These are phyloP conservation scores for Epinephelus lanceolatus DNA, from an alignment of 2,113 vertebrate species.

Conservation along the genomic window DNA sequence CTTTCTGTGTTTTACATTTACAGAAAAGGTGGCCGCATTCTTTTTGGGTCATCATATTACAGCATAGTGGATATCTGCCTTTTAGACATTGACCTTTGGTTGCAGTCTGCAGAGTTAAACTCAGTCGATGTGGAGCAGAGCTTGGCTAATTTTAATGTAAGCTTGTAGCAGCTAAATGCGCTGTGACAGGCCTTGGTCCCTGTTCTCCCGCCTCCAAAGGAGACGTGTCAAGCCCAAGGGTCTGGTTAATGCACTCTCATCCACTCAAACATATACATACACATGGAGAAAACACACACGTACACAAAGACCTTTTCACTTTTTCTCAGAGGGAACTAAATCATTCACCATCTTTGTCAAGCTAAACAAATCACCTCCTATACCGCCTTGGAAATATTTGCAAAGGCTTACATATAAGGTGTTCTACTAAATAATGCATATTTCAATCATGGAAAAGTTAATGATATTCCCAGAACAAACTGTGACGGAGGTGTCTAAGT, in stretches of 20 bases:
- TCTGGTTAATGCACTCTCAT: slow-evolving; percentile 63
- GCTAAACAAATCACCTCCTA: slow-evolving; percentile 33
- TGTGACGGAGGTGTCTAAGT: neutral
- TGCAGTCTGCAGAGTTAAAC: slow-evolving; percentile 30
- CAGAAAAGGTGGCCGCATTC: slow-evolving; percentile 11
- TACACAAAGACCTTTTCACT: slow-evolving; percentile 50
- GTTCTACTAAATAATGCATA: slow-evolving; percentile 65
- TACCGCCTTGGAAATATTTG: slow-evolving; percentile 41
- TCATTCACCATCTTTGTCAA: slow-evolving; percentile 38
- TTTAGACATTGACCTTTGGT: slow-evolving; percentile 52
- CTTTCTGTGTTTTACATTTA: slow-evolving; percentile 31
- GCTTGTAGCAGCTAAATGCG: slow-evolving; percentile 44
- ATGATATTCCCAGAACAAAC: slow-evolving; percentile 39
- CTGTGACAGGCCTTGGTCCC: slow-evolving; percentile 46
- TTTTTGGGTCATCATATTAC: slow-evolving; percentile 47
- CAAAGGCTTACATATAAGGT: slow-evolving; percentile 16
- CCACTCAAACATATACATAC: slow-evolving; percentile 17
- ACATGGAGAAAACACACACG: slow-evolving; percentile 4
- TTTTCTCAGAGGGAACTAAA: slow-evolving; percentile 39
- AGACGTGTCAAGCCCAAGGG: slow-evolving; percentile 49
- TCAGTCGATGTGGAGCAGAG: slow-evolving; percentile 41
- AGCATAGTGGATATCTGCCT: slow-evolving; percentile 31
- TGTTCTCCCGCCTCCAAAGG: slow-evolving; percentile 28
- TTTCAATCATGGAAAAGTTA: slow-evolving; percentile 53
- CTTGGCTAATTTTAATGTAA: slow-evolving; percentile 44